phyloP scores from a whole-genome alignment of 2,888 invertebrate species.

The Hyalella azteca region DNA sequence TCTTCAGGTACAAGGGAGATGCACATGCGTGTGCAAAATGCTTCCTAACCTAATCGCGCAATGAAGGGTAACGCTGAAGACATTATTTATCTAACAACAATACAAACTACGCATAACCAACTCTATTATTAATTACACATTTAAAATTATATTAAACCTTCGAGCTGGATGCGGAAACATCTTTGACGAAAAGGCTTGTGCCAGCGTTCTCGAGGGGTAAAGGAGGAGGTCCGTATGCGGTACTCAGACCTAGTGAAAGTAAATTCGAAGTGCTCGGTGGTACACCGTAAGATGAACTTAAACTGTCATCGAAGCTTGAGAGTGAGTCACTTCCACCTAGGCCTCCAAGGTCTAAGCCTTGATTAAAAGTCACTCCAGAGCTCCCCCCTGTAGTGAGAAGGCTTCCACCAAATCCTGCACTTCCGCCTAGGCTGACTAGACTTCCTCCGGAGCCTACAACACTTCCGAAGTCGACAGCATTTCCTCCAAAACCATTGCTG shows the following conservation, averaged over 20 bases:
- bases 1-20: no score
- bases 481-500: conserved; percentile 8
- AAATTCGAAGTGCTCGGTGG: neutral
- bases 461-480: neutral
- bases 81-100: no score
- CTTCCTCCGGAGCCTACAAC: neutral
- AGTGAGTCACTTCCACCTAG: neutral
- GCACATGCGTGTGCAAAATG: no score
- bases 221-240: conserved; percentile 6
- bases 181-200: conserved; percentile 6
- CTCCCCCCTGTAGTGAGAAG: neutral
- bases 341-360: neutral
- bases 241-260: neutral
- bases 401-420: neutral
- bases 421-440: neutral
- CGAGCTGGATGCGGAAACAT: neutral
- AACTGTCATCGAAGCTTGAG: neutral
- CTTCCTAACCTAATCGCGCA: no score
- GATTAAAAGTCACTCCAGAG: neutral
- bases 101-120: neutral
- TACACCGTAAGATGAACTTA: neutral
- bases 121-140: neutral
- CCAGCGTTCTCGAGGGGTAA: neutral
- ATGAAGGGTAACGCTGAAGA: no score
- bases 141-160: neutral